Percentiles rank a stretch among this genome's conserved stretches.
Evolutionary conservation across 1,140 invertebrate species (phyloP).

Genomic region (Augochlora pura): DNA sequence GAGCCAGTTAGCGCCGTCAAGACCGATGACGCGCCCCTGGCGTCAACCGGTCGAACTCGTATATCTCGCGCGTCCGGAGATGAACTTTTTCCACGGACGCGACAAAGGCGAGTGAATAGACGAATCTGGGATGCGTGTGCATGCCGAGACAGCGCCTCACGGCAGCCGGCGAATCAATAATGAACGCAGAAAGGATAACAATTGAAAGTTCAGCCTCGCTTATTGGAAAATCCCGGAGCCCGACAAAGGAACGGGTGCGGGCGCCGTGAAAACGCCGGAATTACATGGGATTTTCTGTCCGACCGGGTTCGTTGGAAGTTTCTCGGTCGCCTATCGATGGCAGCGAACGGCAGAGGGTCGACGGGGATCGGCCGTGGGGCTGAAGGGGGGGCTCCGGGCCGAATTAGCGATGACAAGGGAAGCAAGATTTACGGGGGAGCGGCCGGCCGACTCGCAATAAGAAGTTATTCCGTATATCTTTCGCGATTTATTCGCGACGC

Average conservation of each 20-base stretch:
- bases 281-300: neutral
- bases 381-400: conserved; percentile 7
- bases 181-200: too few species aligned
- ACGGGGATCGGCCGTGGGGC: neutral
- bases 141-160: too few species aligned
- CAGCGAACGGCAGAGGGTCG: neutral
- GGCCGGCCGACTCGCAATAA: conserved; percentile 48
- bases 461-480: conserved; percentile 62
- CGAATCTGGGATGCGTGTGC: too few species aligned
- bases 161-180: too few species aligned
- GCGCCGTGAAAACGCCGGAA: neutral
- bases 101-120: neutral
- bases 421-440: conserved; percentile 43
- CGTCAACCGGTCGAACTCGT: too few species aligned
- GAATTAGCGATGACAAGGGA: conserved; percentile 50
- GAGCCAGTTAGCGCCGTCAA: too few species aligned
- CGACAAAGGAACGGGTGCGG: too few species aligned
- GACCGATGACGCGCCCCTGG: too few species aligned
- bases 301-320: conserved; percentile 28
- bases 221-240: too few species aligned
- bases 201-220: too few species aligned
- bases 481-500: conserved; percentile 55
- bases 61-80: too few species aligned
- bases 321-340: neutral
- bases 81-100: neutral